These are phyloP conservation scores for Perca flavescens DNA, from an alignment of 2,113 vertebrate species.

Conservation along the genomic window DNA sequence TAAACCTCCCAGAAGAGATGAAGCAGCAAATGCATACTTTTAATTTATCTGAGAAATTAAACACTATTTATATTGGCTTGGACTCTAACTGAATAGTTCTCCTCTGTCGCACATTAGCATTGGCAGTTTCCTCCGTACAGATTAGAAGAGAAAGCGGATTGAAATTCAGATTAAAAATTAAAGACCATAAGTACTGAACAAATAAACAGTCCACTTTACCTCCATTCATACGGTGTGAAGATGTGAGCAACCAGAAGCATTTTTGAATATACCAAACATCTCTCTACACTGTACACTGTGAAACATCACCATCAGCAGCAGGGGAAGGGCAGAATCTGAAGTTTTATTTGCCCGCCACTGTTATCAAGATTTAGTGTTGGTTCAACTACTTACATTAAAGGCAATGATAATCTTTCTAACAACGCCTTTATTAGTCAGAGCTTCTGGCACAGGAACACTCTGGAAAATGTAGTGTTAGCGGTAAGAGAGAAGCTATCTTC, in stretches of 20 bases:
- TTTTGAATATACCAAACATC: neutral
- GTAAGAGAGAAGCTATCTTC: slow-evolving; percentile 32
- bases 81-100: slow-evolving; percentile 68
- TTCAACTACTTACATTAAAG: slow-evolving; percentile 67
- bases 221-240: slow-evolving; percentile 33
- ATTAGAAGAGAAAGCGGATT: slow-evolving; percentile 70
- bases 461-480: slow-evolving; percentile 26
- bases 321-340: neutral
- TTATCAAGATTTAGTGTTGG: slow-evolving; percentile 57
- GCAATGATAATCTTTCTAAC: slow-evolving; percentile 66
- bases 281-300: neutral
- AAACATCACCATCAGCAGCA: slow-evolving; percentile 22
- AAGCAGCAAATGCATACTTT: slow-evolving; percentile 49
- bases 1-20: slow-evolving; percentile 19
- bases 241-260: neutral
- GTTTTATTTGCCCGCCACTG: slow-evolving; percentile 55
- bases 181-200: slow-evolving; percentile 47
- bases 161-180: slow-evolving; percentile 78
- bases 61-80: slow-evolving; percentile 74
- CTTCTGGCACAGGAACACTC: slow-evolving; percentile 34
- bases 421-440: slow-evolving; percentile 60
- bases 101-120: slow-evolving; percentile 72
- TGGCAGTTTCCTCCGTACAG: slow-evolving; percentile 69
- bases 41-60: slow-evolving; percentile 75
- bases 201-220: slow-evolving; percentile 55